A percentile compares a stretch with the other conserved stretches of the same genome.
Evolutionary conservation across 2,797 vertebrate genomes (phyloP).

Genomic region (Gallinago stenura): DNA sequence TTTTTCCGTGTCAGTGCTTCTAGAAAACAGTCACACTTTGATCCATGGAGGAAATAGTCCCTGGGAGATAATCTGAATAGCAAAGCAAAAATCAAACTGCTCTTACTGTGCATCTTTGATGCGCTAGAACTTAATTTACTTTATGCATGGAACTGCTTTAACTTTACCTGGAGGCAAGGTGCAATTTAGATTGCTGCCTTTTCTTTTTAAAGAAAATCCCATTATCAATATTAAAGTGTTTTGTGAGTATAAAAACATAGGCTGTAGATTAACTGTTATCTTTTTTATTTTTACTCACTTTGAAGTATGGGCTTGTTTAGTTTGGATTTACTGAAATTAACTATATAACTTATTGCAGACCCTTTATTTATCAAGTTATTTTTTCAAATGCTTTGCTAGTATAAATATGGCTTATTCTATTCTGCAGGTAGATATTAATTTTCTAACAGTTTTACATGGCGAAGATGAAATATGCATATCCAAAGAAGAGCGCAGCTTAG

Average conservation of each 20-base stretch:
- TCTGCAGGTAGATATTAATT: not conserved
- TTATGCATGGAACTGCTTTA: constrained; percentile 27
- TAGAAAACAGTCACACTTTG: constrained; percentile 39
- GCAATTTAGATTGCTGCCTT: constrained; percentile 15
- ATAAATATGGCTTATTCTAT: not conserved
- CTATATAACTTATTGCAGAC: not conserved
- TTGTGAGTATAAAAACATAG: not conserved
- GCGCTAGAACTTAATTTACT: constrained; percentile 46
- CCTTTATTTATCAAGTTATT: not conserved
- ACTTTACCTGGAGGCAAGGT: constrained; percentile 45
- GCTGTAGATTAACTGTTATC: not conserved
- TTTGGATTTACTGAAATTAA: not conserved
- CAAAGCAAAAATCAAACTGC: constrained; percentile 36
- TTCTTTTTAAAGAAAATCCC: not conserved
- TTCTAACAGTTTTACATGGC: not conserved
- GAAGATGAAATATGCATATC: not conserved
- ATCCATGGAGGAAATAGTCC: not conserved
- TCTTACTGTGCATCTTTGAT: constrained; percentile 51
- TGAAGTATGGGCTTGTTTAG: not conserved
- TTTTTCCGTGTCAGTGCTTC: constrained; percentile 17
- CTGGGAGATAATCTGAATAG: constrained; percentile 57
- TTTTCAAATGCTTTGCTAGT: not conserved
- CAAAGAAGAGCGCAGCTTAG: not conserved
- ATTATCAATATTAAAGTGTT: constrained; percentile 33
- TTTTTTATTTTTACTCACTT: not conserved